Percentiles rank a stretch among this genome's conserved stretches.
These are phyloP conservation scores for Megaceryle torquata DNA, from an alignment of 2,113 vertebrate species.

Conservation along the genomic window DNA sequence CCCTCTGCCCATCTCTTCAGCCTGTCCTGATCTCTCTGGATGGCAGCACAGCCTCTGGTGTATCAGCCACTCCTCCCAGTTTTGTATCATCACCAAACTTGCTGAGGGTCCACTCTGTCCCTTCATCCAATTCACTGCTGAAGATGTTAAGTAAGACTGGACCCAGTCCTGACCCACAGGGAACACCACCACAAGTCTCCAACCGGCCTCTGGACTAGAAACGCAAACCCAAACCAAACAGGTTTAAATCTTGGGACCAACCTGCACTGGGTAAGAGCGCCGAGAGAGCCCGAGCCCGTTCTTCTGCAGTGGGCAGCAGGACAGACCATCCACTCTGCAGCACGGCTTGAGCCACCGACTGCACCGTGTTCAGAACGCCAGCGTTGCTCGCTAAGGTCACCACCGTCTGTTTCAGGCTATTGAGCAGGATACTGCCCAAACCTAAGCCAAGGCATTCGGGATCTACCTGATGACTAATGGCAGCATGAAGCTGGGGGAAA, in stretches of 20 bases:
- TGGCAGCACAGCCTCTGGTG: too few relatives aligned
- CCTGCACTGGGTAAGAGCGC: conserved; percentile 93
- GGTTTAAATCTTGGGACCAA: background rate
- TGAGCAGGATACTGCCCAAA: conserved; percentile 89
- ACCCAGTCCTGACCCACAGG: too few relatives aligned
- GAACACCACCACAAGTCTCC: too few relatives aligned
- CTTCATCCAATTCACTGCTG: too few relatives aligned
- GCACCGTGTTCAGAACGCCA: conserved; percentile 91
- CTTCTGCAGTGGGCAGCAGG: conserved; percentile 93
- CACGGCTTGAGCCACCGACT: conserved; percentile 91
- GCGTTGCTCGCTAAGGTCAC: conserved; percentile 93
- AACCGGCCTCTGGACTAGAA: background rate
- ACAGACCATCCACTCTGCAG: conserved; percentile 97
- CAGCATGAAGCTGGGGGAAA: conserved; percentile 87
- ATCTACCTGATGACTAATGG: conserved; percentile 96
- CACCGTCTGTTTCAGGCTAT: conserved; percentile 94
- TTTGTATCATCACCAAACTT: too few relatives aligned
- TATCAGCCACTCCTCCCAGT: too few relatives aligned
- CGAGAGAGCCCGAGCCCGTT: conserved; percentile 90
- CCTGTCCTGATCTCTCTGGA: too few relatives aligned
- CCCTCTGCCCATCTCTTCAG: too few relatives aligned
- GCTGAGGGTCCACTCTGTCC: too few relatives aligned
- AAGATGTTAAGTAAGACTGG: too few relatives aligned
- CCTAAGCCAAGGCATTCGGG: conserved; percentile 92
- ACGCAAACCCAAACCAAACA: fast-evolving